Conservation (phyloP, 2,113 vertebrate species). For the Beaufortia kweichowensis region DNA sequence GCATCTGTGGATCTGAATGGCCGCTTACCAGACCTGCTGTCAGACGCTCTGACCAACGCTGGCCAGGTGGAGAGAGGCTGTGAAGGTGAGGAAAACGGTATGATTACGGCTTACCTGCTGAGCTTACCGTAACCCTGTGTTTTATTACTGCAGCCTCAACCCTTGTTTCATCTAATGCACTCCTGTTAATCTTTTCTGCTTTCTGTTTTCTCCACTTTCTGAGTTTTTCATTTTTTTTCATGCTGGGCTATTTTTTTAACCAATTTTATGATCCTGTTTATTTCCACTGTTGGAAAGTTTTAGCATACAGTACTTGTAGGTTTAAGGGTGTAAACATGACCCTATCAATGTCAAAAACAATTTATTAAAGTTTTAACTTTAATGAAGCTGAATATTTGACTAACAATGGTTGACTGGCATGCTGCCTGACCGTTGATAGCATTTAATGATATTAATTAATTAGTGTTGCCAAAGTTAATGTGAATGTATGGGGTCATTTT, state of each 20-base stretch:
- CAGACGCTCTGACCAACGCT: slow-evolving; percentile 90
- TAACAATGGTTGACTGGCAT: background rate
- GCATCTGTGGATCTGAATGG: slow-evolving; percentile 96
- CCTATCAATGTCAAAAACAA: background rate
- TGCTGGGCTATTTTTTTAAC: background rate
- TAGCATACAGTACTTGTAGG: background rate
- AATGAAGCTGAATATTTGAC: background rate
- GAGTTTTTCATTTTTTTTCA: slow-evolving; percentile 43
- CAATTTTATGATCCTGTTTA: background rate
- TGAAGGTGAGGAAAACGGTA: slow-evolving; percentile 81
- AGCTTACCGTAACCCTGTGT: background rate
- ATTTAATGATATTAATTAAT: background rate
- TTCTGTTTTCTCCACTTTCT: slow-evolving; percentile 55
- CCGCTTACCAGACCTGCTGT: slow-evolving; percentile 93
- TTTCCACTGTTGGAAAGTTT: background rate
- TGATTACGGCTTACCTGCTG: background rate
- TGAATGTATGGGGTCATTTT: no score
- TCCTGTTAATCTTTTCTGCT: slow-evolving; percentile 50
- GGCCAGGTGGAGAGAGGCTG: slow-evolving; percentile 98
- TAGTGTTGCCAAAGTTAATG: background rate
- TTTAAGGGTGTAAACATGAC: background rate
- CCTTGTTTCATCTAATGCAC: slow-evolving; percentile 40
- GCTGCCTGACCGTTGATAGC: background rate
- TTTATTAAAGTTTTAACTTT: background rate
- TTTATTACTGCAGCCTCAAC: background rate